Percentiles rank a stretch among this genome's conserved stretches.
phyloP scores from a whole-genome alignment of 2,888 invertebrate species.

The Tinea semifulvella region DNA sequence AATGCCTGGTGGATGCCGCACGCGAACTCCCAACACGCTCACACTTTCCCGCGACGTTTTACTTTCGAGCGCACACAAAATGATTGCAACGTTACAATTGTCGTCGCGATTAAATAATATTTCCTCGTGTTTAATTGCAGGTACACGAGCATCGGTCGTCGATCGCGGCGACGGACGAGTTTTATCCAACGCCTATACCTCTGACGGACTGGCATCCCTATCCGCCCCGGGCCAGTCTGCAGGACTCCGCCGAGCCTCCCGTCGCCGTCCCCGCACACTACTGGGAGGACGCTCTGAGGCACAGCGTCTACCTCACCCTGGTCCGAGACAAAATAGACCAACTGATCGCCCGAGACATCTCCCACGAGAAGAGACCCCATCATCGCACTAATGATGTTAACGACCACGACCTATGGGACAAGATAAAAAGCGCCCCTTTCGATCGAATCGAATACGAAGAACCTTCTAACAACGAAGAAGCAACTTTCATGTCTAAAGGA shows the following conservation, averaged over 20 bases:
- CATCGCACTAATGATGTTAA: slow-evolving; percentile 38
- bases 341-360: slow-evolving; percentile 44
- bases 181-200: slow-evolving; percentile 54
- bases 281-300: slow-evolving; percentile 75
- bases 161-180: slow-evolving; percentile 33
- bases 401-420: slow-evolving; percentile 58
- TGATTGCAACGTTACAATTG: slow-evolving; percentile 13
- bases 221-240: neutral
- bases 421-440: slow-evolving; percentile 55
- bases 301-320: slow-evolving; percentile 73
- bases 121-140: slow-evolving; percentile 27
- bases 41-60: slow-evolving; percentile 59
- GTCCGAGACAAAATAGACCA: slow-evolving; percentile 64
- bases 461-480: slow-evolving; percentile 68
- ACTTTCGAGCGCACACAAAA: slow-evolving; percentile 60
- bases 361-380: slow-evolving; percentile 29
- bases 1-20: slow-evolving; percentile 21
- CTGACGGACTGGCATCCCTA: slow-evolving; percentile 41
- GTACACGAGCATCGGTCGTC: slow-evolving; percentile 28
- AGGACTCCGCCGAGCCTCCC: slow-evolving; percentile 29
- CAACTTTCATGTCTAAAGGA: slow-evolving; percentile 71
- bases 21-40: slow-evolving; percentile 29
- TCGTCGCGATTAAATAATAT: slow-evolving; percentile 10
- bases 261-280: slow-evolving; percentile 48
- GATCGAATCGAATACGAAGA: slow-evolving; percentile 41